Evolutionary conservation across 2,888 invertebrate species (phyloP), one percentile per base, ranked within the genome.

Genomic region (Xestia xanthographa): DNA sequence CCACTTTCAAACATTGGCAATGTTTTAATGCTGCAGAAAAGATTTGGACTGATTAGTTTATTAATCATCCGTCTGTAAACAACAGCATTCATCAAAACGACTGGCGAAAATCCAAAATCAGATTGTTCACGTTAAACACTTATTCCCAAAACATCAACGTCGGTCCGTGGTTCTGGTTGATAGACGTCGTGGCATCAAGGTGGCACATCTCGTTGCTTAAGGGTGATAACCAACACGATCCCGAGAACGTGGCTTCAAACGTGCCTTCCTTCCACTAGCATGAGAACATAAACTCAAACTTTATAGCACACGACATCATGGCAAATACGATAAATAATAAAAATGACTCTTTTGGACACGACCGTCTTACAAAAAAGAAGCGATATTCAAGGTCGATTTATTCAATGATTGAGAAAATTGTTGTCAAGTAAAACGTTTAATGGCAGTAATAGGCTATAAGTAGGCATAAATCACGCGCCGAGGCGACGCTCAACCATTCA

Each of bases 401-500:
- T 75, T 71, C 38, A 80, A 76, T 70, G 17, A 56, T 50, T 58
- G 74, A 71, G 48, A 83, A 75, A 76, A 74, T 72, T 80, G 48
- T 56, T 56, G 22, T 48, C 60, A 63, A 71, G 48, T 78, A 45
- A 77, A 77, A 76, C 48, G 20, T 62, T 79, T 69, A 45, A 68
- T 66, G 20, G 58, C 26, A 6, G 26, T 65, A 66, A 81, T 50
- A 60, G 43, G 45, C 38, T 65, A 22, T 65, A 66, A 66, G 58
- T 68, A 65, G 43, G 17, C 45, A 70, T 72, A 74, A 62, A 76
- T 76, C 68, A 72, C 75, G 72, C 29, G 62, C 53, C 68, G 80
- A 76, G 69, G 58, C 43, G 48, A 77, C 53, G 60, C 58, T 66
- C 48, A 41, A 72, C 45, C 67, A 77, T 82, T 79, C 83, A 83